These are phyloP conservation scores for Pitangus sulphuratus DNA, from an alignment of 2,797 vertebrate genomes.

Conservation along the genomic window DNA sequence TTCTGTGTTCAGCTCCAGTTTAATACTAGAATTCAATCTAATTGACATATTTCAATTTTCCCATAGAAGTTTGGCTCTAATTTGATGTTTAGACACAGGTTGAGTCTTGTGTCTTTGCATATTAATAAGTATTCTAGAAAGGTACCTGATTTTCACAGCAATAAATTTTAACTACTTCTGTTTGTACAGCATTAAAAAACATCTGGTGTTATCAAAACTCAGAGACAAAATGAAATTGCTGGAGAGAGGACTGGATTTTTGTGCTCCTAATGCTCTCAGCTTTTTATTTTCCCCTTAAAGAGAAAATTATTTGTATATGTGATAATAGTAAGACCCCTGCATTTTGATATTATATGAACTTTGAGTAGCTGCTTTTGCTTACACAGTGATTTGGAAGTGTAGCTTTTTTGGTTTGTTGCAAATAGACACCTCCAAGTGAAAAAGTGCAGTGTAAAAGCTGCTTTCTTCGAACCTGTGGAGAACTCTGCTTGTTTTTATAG, in stretches of 20 bases:
- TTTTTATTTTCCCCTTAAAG: conserved; percentile 5
- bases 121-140: conserved; percentile 57
- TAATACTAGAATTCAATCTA: neutral
- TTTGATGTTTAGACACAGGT: conserved; percentile 39
- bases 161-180: conserved; percentile 57
- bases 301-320: neutral
- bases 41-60: conserved; percentile 40
- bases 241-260: neutral
- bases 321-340: neutral
- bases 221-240: conserved; percentile 13
- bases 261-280: neutral
- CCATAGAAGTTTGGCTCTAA: conserved; percentile 5
- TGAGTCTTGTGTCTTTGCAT: conserved; percentile 41
- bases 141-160: conserved; percentile 44
- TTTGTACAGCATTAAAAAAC: conserved; percentile 61
- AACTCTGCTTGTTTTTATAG: neutral
- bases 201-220: conserved; percentile 56
- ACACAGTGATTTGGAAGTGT: neutral
- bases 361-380: neutral
- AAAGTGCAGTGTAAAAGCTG: neutral
- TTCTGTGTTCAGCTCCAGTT: conserved; percentile 1
- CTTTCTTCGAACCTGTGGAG: neutral
- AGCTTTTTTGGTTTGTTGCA: neutral
- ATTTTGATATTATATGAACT: neutral
- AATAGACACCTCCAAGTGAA: neutral